These are phyloP conservation scores for Neodiprion fabricii DNA, from an alignment of 1,140 invertebrate genomes.

Conservation along the genomic window DNA sequence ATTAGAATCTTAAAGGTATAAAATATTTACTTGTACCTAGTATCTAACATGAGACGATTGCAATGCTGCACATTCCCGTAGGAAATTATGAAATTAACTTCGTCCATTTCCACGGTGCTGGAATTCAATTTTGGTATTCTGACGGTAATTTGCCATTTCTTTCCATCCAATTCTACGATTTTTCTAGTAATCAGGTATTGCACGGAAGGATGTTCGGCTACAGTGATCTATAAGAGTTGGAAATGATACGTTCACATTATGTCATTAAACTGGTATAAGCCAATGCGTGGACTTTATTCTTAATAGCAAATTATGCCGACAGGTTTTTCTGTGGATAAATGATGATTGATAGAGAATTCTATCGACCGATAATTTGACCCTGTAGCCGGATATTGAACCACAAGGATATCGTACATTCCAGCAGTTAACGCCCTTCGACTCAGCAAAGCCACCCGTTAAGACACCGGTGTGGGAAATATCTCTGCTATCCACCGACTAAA, in stretches of 20 bases:
- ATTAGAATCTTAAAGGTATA: too few species aligned
- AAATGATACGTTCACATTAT: too few species aligned
- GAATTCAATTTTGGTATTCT: conserved; percentile 28
- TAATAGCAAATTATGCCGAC: too few species aligned
- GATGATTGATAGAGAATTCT: neutral
- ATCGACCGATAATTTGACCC: neutral
- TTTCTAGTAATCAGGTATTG: too few species aligned
- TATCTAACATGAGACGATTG: too few species aligned
- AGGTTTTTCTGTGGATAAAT: neutral
- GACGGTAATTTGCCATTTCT: conserved; percentile 62
- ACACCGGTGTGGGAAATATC: conserved; percentile 29
- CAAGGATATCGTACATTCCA: conserved; percentile 42
- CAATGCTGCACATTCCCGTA: conserved; percentile 13
- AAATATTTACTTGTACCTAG: too few species aligned
- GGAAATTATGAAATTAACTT: conserved; percentile 46
- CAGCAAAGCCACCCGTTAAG: conserved; percentile 45
- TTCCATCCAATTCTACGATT: too few species aligned
- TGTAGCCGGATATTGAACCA: conserved; percentile 30
- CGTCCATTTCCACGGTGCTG: conserved; percentile 36
- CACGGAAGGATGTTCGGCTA: too few species aligned
- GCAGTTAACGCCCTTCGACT: conserved; percentile 43
- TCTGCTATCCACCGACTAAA: conserved; percentile 16
- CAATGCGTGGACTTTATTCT: conserved; percentile 19
- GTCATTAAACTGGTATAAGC: conserved; percentile 35
- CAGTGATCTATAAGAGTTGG: conserved; percentile 47